Evolutionary conservation across 2,113 vertebrate species (phyloP).

Genomic region (Ornithorhynchus anatinus): DNA sequence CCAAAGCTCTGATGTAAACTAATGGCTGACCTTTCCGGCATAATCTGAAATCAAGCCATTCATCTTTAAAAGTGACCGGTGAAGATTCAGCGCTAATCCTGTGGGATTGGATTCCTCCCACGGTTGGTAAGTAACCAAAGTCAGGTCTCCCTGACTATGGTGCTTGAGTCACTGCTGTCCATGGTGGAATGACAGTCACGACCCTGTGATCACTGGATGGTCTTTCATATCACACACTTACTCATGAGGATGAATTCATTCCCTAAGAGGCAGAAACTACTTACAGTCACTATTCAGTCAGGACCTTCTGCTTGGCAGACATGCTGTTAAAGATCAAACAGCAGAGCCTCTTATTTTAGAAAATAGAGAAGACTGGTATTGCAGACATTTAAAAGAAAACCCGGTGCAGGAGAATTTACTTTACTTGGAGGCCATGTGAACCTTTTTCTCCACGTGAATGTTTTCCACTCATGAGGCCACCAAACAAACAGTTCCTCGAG

Average conservation of each 20-base stretch:
- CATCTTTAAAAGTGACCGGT: constrained; percentile 55
- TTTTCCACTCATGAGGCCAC: too few species aligned
- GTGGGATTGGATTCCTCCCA: constrained; percentile 34
- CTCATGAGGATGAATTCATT: not conserved
- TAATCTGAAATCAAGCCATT: constrained; percentile 62
- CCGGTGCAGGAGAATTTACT: too few species aligned
- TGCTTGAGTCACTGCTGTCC: too few species aligned
- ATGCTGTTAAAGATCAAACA: too few species aligned
- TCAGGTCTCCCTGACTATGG: too few species aligned
- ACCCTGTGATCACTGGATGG: not conserved
- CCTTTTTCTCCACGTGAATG: too few species aligned
- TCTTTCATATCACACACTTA: not conserved
- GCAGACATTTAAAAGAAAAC: too few species aligned
- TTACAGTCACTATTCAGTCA: too few species aligned
- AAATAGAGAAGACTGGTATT: too few species aligned
- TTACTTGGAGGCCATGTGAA: too few species aligned
- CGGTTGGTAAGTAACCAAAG: constrained; percentile 54
- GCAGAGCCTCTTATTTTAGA: too few species aligned
- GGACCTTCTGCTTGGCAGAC: too few species aligned
- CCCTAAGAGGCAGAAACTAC: not conserved
- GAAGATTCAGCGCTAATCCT: constrained; percentile 48
- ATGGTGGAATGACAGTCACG: not conserved
- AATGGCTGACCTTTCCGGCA: constrained; percentile 57
- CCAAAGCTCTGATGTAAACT: constrained; percentile 62
- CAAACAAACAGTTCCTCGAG: not conserved